Evolutionary conservation across 2,113 vertebrate genomes (phyloP).

Genomic region (Oreochromis niloticus): DNA sequence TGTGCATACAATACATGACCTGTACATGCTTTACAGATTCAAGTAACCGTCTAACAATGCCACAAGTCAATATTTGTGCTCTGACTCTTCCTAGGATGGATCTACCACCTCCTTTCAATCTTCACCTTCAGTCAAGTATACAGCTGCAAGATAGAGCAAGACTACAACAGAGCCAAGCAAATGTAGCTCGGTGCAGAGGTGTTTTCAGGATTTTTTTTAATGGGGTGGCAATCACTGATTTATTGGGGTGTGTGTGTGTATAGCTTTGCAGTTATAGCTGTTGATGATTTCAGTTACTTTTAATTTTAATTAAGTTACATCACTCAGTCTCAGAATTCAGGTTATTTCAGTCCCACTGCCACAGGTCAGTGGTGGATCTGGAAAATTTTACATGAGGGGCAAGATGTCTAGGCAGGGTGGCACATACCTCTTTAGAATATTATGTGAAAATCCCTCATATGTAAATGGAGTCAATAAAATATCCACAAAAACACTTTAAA

Average conservation of each 20-base stretch:
- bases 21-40: not conserved
- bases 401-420: not conserved
- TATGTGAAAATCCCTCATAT: fast-evolving
- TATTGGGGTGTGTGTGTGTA: not conserved
- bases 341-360: not conserved
- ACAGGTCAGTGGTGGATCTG: not conserved
- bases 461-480: not conserved
- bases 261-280: not conserved
- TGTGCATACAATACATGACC: not conserved
- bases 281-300: not conserved
- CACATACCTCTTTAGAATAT: not conserved
- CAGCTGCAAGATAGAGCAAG: constrained; percentile 10
- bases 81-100: constrained; percentile 48
- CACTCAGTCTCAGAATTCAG: not conserved
- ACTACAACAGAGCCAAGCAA: not conserved
- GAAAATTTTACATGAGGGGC: fast-evolving
- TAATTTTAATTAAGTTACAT: not conserved
- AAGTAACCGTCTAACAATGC: not conserved
- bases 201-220: fast-evolving
- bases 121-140: constrained; percentile 70
- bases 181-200: fast-evolving
- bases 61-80: not conserved
- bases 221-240: not conserved
- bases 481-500: not conserved
- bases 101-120: constrained; percentile 65